phyloP scores from a whole-genome alignment of 2,113 vertebrate species.

The Chamaea fasciata region DNA sequence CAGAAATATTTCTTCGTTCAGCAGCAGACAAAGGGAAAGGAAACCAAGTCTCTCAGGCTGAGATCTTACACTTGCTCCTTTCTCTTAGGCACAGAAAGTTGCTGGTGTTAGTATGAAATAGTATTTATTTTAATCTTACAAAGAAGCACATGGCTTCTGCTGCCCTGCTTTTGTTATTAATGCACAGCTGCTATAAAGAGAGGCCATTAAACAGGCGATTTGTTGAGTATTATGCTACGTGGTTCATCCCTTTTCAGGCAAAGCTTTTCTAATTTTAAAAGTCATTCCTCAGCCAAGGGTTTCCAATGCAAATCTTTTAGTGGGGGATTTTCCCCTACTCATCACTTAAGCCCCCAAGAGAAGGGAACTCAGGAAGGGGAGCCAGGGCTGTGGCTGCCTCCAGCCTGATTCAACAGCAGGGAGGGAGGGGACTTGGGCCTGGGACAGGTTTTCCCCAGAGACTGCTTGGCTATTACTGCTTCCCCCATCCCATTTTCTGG shows the following conservation, averaged over 20 bases:
- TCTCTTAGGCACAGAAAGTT: not conserved
- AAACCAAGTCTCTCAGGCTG: not conserved
- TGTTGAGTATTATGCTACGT: not conserved
- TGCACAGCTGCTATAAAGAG: conserved; percentile 23
- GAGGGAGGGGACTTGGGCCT: not conserved
- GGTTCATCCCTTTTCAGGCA: conserved; percentile 48
- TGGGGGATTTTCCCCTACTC: conserved; percentile 31
- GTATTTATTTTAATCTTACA: conserved; percentile 48
- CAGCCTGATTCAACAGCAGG: not conserved
- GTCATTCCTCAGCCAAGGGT: not conserved
- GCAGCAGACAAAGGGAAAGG: not conserved
- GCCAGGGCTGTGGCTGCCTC: not conserved
- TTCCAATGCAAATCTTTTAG: conserved; percentile 29
- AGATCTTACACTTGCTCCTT: not conserved
- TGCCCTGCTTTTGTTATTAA: conserved; percentile 10
- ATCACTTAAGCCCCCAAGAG: not conserved
- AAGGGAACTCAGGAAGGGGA: not conserved
- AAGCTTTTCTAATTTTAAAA: conserved; percentile 48
- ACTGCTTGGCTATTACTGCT: not conserved
- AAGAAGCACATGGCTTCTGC: not conserved
- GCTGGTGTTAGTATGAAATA: not conserved
- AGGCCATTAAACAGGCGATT: conserved; percentile 40
- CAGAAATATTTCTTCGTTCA: not conserved
- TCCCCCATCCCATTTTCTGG: not conserved
- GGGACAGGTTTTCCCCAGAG: not conserved